These are phyloP conservation scores for Mythimna loreyi DNA, from an alignment of 2,888 invertebrate genomes.

Conservation along the genomic window DNA sequence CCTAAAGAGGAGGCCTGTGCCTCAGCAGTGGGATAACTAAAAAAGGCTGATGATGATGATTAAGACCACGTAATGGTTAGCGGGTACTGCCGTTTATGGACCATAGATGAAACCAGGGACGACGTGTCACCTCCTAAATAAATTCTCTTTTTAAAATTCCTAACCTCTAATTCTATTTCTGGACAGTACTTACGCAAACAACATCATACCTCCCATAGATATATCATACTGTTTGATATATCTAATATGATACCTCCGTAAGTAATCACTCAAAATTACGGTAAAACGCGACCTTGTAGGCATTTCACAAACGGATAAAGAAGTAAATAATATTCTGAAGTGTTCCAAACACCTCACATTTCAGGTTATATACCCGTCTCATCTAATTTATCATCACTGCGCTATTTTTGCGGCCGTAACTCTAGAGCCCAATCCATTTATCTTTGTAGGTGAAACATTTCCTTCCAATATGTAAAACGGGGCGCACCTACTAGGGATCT, in stretches of 20 bases:
- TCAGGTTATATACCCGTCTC: constrained; percentile 6
- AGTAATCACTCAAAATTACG: constrained; percentile 2
- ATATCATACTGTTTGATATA: too few species aligned
- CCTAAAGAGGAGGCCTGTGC: too few species aligned
- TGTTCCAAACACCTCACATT: not conserved
- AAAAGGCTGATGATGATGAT: too few species aligned
- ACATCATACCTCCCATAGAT: too few species aligned
- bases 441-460: constrained; percentile 57
- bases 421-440: constrained; percentile 56
- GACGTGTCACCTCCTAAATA: too few species aligned
- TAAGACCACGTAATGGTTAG: too few species aligned
- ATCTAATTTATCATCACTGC: constrained; percentile 47
- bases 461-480: constrained; percentile 46
- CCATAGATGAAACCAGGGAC: not conserved
- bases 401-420: constrained; percentile 41
- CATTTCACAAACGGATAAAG: constrained; percentile 18
- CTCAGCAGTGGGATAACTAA: too few species aligned
- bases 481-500: not conserved
- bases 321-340: constrained; percentile 31
- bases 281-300: not conserved
- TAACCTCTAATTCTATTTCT: not conserved
- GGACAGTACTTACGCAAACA: not conserved
- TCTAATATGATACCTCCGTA: too few species aligned
- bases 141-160: too few species aligned
- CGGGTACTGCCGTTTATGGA: too few species aligned